These are phyloP conservation scores for Rhabditoides inermis DNA, from an alignment of 2,888 invertebrate species.

Conservation along the genomic window DNA sequence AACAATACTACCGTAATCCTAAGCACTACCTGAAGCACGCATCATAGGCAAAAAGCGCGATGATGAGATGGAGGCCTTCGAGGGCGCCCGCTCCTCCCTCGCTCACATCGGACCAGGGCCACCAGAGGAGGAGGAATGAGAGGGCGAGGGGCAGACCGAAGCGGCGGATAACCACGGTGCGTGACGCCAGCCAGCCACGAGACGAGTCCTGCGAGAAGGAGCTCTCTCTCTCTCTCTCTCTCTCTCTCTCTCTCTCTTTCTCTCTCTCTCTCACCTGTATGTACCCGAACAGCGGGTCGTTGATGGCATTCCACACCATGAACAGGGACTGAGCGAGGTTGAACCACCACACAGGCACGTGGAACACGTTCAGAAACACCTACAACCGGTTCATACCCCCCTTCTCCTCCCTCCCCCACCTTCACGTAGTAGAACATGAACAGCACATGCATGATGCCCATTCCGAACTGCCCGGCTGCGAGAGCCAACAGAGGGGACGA, in stretches of 20 bases:
- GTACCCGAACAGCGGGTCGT: constrained; percentile 57
- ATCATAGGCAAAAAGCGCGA: constrained; percentile 55
- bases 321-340: constrained; percentile 54
- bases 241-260: no score
- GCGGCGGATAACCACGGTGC: constrained; percentile 53
- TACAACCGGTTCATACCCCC: neutral
- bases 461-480: constrained; percentile 25
- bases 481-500: constrained; percentile 18
- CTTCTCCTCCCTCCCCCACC: constrained; percentile 6
- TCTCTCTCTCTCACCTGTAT: no score
- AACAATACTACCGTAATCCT: no score
- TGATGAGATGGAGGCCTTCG: constrained; percentile 55
- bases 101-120: constrained; percentile 23
- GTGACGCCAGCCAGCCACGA: constrained; percentile 53
- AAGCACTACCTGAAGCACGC: constrained; percentile 55
- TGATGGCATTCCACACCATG: constrained; percentile 56
- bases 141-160: constrained; percentile 54
- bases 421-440: constrained; percentile 57
- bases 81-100: constrained; percentile 25
- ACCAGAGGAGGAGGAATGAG: constrained; percentile 54
- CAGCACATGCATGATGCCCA: constrained; percentile 37
- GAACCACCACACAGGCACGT: constrained; percentile 55
- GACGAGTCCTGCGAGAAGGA: constrained; percentile 18
- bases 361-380: constrained; percentile 54
- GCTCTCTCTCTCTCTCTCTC: no score